These are phyloP conservation scores for Crocallis elinguaria DNA, from an alignment of 2,888 invertebrate genomes.

Conservation along the genomic window DNA sequence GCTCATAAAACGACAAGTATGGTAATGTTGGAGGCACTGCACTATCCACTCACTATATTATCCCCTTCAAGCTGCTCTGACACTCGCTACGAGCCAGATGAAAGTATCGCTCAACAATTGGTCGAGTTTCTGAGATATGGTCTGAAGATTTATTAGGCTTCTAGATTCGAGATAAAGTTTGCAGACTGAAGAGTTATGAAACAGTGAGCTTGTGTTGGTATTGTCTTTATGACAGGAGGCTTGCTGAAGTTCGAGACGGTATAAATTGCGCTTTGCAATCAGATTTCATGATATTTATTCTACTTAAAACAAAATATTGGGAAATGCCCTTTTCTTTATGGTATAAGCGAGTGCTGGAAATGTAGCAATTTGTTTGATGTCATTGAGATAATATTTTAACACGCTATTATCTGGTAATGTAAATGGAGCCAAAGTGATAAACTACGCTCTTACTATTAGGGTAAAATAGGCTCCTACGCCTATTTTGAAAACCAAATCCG, in stretches of 20 bases:
- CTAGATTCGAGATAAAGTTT: conserved; percentile 30
- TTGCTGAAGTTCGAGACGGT: conserved; percentile 1
- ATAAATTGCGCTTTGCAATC: neutral
- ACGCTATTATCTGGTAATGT: conserved; percentile 1
- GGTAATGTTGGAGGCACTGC: conserved; percentile 72
- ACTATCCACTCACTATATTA: conserved; percentile 65
- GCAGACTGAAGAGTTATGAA: conserved; percentile 38
- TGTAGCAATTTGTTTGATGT: conserved; percentile 6
- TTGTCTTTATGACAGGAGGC: conserved; percentile 21
- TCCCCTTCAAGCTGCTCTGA: conserved; percentile 57
- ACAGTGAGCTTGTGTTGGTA: conserved; percentile 25
- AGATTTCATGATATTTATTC: neutral
- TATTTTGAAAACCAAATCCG: conserved; percentile 26
- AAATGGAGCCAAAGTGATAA: conserved; percentile 12
- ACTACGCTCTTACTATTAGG: conserved; percentile 20
- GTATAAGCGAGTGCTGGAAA: neutral
- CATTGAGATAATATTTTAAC: neutral
- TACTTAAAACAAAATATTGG: neutral
- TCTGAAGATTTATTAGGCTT: conserved; percentile 29
- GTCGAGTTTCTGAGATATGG: conserved; percentile 25
- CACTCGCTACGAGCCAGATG: conserved; percentile 59
- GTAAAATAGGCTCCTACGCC: conserved; percentile 15
- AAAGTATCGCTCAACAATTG: conserved; percentile 43
- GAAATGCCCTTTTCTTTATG: neutral
- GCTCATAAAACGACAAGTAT: conserved; percentile 80